Conservation (phyloP, 2,888 invertebrate genomes). For the Alcis repandata region DNA sequence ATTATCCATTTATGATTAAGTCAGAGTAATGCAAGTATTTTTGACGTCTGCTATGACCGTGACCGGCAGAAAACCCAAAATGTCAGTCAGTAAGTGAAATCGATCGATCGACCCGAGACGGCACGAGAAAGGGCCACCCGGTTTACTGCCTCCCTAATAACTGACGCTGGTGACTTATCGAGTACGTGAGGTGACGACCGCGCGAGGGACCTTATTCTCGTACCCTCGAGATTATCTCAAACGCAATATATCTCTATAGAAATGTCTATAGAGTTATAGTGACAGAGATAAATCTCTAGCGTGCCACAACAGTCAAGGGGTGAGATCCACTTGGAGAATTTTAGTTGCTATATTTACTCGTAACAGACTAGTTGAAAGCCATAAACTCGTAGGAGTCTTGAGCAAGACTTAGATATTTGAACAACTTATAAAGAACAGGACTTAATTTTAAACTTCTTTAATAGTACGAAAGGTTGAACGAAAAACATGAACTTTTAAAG, state of each 20-base stretch:
- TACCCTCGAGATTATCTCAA: no score
- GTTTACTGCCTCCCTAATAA: slow-evolving; percentile 16
- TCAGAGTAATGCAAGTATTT: neutral
- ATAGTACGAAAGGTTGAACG: no score
- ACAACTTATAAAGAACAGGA: no score
- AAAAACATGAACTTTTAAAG: no score
- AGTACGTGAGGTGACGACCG: slow-evolving; percentile 16
- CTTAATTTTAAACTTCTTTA: no score
- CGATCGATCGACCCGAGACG: slow-evolving; percentile 7
- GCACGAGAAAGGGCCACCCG: neutral
- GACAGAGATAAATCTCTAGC: neutral
- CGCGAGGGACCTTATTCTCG: neutral
- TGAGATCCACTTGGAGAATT: neutral
- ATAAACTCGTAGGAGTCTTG: neutral
- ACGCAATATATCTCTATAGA: no score
- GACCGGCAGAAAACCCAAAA: neutral
- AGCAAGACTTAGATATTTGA: neutral
- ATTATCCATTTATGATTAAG: no score
- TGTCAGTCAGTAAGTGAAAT: slow-evolving; percentile 8
- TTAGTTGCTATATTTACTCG: neutral
- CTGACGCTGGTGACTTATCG: slow-evolving; percentile 11
- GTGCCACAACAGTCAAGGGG: neutral
- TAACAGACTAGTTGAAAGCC: slow-evolving; percentile 7
- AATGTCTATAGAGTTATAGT: no score
- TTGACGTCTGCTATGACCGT: neutral